Conservation (phyloP, 2,113 vertebrate species). For the Melanotaenia duboulayi region DNA sequence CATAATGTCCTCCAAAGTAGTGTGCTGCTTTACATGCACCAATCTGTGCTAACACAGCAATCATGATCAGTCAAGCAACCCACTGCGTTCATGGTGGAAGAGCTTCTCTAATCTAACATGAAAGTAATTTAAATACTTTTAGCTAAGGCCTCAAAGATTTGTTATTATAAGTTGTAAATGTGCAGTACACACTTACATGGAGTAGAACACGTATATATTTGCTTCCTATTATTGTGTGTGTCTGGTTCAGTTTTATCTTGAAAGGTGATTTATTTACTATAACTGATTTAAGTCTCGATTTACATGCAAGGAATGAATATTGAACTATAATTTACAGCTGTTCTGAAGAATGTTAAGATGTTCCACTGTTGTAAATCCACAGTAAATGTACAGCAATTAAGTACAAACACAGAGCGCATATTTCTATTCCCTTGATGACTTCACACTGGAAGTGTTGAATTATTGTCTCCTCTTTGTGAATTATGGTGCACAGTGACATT, state of each 20-base stretch:
- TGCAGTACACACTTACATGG: neutral
- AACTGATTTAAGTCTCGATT: too few relatives aligned
- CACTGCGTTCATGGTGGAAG: too few relatives aligned
- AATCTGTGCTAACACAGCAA: neutral
- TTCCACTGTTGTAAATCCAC: neutral
- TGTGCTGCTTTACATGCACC: too few relatives aligned
- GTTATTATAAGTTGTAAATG: neutral
- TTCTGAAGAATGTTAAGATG: neutral
- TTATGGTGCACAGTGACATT: conserved; percentile 42
- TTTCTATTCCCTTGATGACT: neutral
- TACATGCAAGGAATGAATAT: neutral
- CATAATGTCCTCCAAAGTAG: too few relatives aligned
- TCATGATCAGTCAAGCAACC: neutral
- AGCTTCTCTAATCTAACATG: neutral
- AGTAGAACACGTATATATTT: too few relatives aligned
- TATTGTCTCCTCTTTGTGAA: conserved; percentile 34
- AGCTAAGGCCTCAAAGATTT: neutral
- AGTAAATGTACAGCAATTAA: neutral
- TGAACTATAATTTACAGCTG: neutral
- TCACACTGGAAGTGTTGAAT: conserved; percentile 16
- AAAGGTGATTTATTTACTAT: too few relatives aligned
- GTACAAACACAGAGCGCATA: neutral
- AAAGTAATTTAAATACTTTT: neutral
- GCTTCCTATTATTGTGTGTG: too few relatives aligned
- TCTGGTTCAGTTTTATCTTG: too few relatives aligned